Base-by-base conservation (phyloP, 1,140 invertebrate species). In the Potamilus streckersoni region DNA sequence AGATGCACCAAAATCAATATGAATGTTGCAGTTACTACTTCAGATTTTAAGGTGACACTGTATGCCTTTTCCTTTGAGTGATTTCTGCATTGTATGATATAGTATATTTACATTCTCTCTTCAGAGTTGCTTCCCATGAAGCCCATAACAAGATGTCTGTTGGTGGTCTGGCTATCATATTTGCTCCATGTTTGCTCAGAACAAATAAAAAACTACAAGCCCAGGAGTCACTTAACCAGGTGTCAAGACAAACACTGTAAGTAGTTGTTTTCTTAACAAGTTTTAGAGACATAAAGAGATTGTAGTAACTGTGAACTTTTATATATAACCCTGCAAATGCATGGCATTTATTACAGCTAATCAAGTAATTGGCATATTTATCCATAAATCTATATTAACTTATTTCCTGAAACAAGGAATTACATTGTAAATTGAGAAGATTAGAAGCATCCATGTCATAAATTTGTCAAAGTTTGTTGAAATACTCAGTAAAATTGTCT, bases 61-160 rank as follows among this genome's bases (percentile, higher is more conserved):
- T 62, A 23, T 62, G 60, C 4, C 19, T 19, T 31, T n/a, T 62
- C 8, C 8, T 23, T n/a, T 15, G 60, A 49, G 23, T 20, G 38
- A 12, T 15, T 66, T 23, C 19, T 31, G 0, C n/a, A 20, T 17
- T 16, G 11, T 56, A 8, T 20, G 55, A 8, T 17, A 49, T 56
- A 16, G 17, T 17, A 20, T 55, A 67, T 59, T 61, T 59, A 66
- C 68, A 31, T 70, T 64, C 49, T 64, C 5, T 56, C 13, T 82
- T 56, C 84, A 92, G 93, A 79, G 95, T 98, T 2, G 95, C 96
- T 0, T 90, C 94, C 20, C 93, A 96, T 83, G 96, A 98, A 90
- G 92, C 95, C 57, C 94, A 94, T 73, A 98, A 98, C 90, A 93
- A 95, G 74, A 99, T 99, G 97, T 95, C 94, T 79, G 92, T 95